Conservation (phyloP, 2,797 vertebrate genomes). For the Trachurus trachurus region DNA sequence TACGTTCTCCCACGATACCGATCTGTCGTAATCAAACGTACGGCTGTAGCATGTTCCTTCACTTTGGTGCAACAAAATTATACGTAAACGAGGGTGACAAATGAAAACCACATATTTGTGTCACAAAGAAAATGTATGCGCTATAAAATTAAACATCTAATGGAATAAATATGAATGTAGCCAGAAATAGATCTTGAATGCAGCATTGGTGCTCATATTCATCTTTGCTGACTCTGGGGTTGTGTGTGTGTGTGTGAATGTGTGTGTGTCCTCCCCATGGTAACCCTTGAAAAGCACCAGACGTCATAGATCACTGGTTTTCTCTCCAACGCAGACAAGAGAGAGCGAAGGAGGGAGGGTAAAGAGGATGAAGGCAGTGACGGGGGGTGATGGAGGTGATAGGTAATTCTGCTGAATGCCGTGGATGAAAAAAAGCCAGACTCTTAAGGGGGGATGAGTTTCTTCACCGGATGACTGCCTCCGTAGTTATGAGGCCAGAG, state of each 20-base stretch:
- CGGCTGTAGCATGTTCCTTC: neutral
- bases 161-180: neutral
- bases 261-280: constrained; percentile 39
- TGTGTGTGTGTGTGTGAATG: constrained; percentile 8
- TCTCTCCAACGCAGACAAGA: constrained; percentile 41
- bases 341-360: constrained; percentile 21
- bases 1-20: constrained; percentile 45
- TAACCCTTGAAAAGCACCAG: constrained; percentile 65
- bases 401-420: constrained; percentile 65
- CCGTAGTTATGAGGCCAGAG: constrained; percentile 24
- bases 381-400: constrained; percentile 50
- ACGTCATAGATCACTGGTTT: constrained; percentile 66
- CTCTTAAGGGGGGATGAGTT: constrained; percentile 46
- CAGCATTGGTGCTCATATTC: constrained; percentile 10
- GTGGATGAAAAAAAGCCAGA: constrained; percentile 36
- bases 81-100: neutral
- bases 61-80: neutral
- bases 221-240: constrained; percentile 35
- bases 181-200: neutral
- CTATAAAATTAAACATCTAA: neutral
- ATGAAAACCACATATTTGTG: neutral
- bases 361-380: constrained; percentile 57
- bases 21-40: constrained; percentile 30
- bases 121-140: neutral
- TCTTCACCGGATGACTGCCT: constrained; percentile 49